Evolutionary conservation across 92 coral and sea anemone species (phyloP).

Genomic region (Actinernus sp.): DNA sequence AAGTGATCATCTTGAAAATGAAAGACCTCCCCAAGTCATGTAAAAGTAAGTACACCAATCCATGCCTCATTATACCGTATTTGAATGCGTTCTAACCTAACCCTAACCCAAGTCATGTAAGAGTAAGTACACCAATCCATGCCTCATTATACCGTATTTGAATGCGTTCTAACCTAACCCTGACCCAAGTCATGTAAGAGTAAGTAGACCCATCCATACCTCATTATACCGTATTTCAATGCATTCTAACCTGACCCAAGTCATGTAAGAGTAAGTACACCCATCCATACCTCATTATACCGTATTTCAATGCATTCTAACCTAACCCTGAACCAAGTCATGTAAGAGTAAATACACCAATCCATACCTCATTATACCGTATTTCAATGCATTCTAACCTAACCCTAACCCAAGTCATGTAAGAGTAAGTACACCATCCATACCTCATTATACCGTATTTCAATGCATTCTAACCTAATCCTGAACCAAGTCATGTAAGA

Average conservation of each 20-base stretch:
- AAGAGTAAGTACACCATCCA: conserved; percentile 54
- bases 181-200: conserved; percentile 69
- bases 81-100: not conserved
- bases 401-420: conserved; percentile 61
- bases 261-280: conserved; percentile 55
- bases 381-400: not conserved
- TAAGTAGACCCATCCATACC: conserved; percentile 22
- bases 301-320: not conserved
- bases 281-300: too few species aligned
- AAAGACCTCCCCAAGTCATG: conserved; percentile 72
- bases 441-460: too few species aligned
- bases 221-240: not conserved
- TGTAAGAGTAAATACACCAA: conserved; percentile 46
- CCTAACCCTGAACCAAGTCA: too few species aligned
- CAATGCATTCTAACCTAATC: too few species aligned
- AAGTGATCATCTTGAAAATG: conserved; percentile 56
- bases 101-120: conserved; percentile 66
- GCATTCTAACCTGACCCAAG: conserved; percentile 44
- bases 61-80: too few species aligned
- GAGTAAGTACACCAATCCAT: conserved; percentile 40
- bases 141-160: too few species aligned
- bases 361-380: too few species aligned
- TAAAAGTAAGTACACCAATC: conserved; percentile 47
- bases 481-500: conserved; percentile 64
- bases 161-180: too few species aligned